Conservation (phyloP, 2,113 vertebrate species). For the cat (Felis catus) region DNA sequence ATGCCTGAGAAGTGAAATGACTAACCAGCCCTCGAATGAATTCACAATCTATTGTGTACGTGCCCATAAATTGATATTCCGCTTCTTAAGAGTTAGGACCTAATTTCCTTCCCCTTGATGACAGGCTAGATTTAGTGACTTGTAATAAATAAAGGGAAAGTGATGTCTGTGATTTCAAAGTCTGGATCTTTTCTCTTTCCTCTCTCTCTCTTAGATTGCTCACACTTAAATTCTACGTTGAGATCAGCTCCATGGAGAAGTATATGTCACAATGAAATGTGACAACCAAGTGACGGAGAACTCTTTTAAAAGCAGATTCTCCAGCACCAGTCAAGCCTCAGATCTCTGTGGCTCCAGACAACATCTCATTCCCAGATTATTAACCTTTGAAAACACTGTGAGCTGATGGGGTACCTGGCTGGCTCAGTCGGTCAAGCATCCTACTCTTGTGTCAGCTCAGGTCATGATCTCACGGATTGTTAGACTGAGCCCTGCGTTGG, state of each 20-base stretch:
- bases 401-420: too few species aligned
- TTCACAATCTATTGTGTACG: not conserved
- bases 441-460: too few species aligned
- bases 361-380: not conserved
- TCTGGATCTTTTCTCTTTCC: not conserved
- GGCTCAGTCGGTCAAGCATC: too few species aligned
- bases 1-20: not conserved
- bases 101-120: not conserved
- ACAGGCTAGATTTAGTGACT: not conserved
- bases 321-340: not conserved
- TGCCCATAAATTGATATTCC: not conserved
- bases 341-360: not conserved
- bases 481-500: too few species aligned
- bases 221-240: not conserved
- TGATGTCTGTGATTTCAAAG: not conserved
- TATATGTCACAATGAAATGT: not conserved
- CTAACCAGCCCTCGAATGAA: not conserved
- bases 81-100: not conserved
- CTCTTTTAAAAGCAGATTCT: not conserved
- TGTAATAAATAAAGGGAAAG: not conserved
- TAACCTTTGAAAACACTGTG: not conserved
- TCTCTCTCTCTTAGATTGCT: not conserved
- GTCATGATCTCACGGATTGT: too few species aligned
- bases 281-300: not conserved
- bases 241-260: not conserved